Evolutionary conservation across 2,113 vertebrate species (phyloP).

Genomic region (Panurus biarmicus): DNA sequence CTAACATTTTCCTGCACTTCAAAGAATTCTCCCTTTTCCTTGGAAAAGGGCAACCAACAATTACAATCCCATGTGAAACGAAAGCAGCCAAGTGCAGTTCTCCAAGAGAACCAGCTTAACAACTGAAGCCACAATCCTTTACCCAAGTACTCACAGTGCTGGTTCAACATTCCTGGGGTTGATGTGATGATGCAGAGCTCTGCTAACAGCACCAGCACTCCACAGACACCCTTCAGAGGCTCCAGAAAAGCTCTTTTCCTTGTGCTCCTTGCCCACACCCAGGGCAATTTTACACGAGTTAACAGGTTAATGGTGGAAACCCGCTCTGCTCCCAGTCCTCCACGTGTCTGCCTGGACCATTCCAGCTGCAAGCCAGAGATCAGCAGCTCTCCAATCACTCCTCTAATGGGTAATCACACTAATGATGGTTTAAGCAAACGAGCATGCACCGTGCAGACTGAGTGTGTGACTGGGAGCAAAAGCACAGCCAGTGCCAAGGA

Average conservation of each 20-base stretch:
- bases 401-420: not conserved
- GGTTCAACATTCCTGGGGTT: not conserved
- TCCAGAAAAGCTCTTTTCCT: not conserved
- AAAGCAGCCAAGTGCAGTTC: not conserved
- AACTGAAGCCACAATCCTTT: not conserved
- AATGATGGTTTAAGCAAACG: constrained; percentile 23
- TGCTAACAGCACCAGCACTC: not conserved
- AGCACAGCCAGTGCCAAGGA: not conserved
- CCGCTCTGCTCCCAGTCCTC: not conserved
- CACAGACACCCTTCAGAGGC: not conserved
- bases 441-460: not conserved
- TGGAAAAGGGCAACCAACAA: not conserved
- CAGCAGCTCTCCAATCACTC: not conserved
- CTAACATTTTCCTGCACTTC: not conserved
- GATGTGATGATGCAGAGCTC: not conserved
- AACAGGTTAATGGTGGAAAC: not conserved
- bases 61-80: not conserved
- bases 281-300: not conserved
- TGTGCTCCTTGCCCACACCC: not conserved
- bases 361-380: not conserved
- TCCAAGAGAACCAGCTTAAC: not conserved
- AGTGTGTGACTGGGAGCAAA: not conserved
- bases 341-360: fast-evolving
- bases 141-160: not conserved
- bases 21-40: not conserved